Percentiles rank a stretch among this genome's conserved stretches.
Evolutionary conservation across 2,888 invertebrate genomes (phyloP).

Genomic region (Perizoma flavofasciatum): DNA sequence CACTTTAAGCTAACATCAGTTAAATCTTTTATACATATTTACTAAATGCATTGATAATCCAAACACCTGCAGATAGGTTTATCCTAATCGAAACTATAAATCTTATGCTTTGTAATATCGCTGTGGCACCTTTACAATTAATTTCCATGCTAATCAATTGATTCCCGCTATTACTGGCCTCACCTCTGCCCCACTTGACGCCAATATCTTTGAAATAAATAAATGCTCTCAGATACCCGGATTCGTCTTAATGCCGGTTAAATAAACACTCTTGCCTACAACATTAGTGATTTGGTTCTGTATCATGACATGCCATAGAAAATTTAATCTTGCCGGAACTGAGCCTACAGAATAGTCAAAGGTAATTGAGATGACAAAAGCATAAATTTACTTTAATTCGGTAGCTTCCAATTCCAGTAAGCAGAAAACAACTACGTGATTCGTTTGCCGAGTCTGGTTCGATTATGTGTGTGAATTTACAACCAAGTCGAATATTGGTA

Average conservation of each 20-base stretch:
- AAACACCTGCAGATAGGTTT: constrained; percentile 5
- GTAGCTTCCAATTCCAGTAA: constrained; percentile 24
- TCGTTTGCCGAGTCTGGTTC: constrained; percentile 24
- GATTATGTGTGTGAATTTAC: constrained; percentile 11
- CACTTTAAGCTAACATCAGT: too few relatives aligned
- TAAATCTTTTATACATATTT: neutral
- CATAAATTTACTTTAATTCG: constrained; percentile 5
- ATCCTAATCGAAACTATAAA: constrained; percentile 28
- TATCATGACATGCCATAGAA: neutral
- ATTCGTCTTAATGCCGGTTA: constrained; percentile 26
- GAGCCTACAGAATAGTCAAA: too few relatives aligned
- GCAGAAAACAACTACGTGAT: constrained; percentile 22
- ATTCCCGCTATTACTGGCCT: constrained; percentile 60
- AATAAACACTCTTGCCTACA: neutral
- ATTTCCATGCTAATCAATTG: constrained; percentile 68
- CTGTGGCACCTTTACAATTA: constrained; percentile 40
- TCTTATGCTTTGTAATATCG: constrained; percentile 25
- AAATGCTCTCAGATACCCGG: constrained; percentile 30
- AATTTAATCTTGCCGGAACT: neutral
- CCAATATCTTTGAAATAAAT: constrained; percentile 35
- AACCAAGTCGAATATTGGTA: constrained; percentile 35
- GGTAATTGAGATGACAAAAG: too few relatives aligned
- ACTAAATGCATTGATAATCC: neutral
- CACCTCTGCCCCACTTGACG: constrained; percentile 57
- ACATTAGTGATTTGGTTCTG: constrained; percentile 2